Percentiles rank a stretch among this genome's conserved stretches.
phyloP scores from a whole-genome alignment of 2,113 vertebrate genomes.

The Sinocyclocheilus grahami region DNA sequence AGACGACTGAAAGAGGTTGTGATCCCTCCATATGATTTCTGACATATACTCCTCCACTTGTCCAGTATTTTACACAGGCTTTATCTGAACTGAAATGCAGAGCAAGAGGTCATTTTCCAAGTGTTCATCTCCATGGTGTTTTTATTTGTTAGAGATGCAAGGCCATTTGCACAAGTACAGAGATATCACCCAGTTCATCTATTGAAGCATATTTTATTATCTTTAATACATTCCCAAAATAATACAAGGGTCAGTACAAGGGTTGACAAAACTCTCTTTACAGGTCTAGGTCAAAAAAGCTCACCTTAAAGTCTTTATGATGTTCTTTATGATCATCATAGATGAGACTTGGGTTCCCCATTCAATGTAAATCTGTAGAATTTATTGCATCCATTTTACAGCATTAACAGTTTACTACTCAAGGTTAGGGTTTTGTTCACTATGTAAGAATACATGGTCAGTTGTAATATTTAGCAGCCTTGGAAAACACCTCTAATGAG shows the following conservation, averaged over 20 bases:
- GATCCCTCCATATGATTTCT: background rate
- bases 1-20: background rate
- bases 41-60: background rate
- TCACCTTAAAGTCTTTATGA: background rate
- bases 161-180: background rate
- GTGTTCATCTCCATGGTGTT: background rate
- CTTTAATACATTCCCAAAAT: background rate
- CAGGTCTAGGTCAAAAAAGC: background rate
- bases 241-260: background rate
- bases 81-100: background rate
- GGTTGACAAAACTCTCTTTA: background rate
- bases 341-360: background rate
- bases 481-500: background rate
- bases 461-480: background rate
- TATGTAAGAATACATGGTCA: background rate
- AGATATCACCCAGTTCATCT: background rate
- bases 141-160: conserved; percentile 19
- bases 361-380: background rate
- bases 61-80: background rate
- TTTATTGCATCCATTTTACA: background rate
- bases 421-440: background rate
- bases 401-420: background rate
- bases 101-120: background rate
- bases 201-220: background rate
- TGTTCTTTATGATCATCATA: background rate